A percentile compares a stretch with the other conserved stretches of the same genome.
These are phyloP conservation scores for Eupeodes latifasciatus DNA, from an alignment of 2,888 invertebrate species.

Conservation along the genomic window DNA sequence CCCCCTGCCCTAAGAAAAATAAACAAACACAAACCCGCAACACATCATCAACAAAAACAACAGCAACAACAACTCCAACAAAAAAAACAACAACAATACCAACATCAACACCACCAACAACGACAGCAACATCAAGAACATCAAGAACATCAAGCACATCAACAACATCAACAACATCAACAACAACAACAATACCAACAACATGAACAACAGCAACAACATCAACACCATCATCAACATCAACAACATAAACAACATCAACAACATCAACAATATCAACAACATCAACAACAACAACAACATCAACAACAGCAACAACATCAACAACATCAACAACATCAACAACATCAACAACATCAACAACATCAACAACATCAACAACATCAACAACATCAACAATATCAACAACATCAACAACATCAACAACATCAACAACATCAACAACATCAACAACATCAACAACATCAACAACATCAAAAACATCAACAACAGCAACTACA, in stretches of 20 bases:
- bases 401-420: too few species aligned
- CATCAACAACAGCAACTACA: too few species aligned
- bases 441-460: too few species aligned
- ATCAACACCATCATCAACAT: neutral
- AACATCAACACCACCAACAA: neutral
- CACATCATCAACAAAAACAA: neutral
- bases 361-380: too few species aligned
- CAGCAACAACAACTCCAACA: slow-evolving; percentile 3
- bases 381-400: too few species aligned
- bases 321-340: too few species aligned
- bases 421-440: too few species aligned
- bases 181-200: neutral
- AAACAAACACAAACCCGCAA: neutral
- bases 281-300: neutral
- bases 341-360: too few species aligned
- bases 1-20: too few species aligned
- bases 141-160: neutral
- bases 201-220: neutral
- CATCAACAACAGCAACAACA: neutral
- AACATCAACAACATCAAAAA: too few species aligned
- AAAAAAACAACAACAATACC: neutral
- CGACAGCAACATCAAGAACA: neutral
- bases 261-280: neutral
- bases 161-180: neutral
- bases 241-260: neutral